Conservation (phyloP, 1,140 invertebrate genomes). For the Bursaphelenchus mucronatus region DNA sequence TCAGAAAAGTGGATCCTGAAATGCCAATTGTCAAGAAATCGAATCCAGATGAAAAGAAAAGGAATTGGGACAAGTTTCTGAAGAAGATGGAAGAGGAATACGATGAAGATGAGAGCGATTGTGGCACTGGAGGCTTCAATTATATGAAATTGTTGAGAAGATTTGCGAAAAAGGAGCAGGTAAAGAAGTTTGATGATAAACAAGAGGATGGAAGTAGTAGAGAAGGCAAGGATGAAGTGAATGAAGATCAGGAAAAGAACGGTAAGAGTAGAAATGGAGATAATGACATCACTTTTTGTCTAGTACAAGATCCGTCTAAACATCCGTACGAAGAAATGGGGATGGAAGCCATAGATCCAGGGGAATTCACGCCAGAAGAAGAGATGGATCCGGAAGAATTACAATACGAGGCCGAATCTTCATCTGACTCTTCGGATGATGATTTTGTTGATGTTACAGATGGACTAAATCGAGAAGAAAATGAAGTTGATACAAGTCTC, state of each 20-base stretch:
- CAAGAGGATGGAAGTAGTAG: not conserved
- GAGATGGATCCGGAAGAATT: constrained; percentile 60
- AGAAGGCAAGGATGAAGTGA: not conserved
- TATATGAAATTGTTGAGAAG: constrained; percentile 1
- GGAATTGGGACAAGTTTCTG: constrained; percentile 16
- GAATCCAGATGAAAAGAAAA: not conserved
- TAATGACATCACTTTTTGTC: not conserved
- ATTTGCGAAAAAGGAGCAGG: not conserved
- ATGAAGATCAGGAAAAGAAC: constrained; percentile 4
- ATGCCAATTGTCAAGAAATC: not conserved
- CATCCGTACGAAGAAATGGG: not conserved
- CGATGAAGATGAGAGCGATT: constrained; percentile 68
- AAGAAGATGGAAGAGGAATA: constrained; percentile 68
- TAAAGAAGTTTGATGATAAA: not conserved
- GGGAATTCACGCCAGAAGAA: not conserved
- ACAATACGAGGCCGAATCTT: not conserved
- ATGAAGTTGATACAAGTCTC: no score
- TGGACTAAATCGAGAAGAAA: not conserved
- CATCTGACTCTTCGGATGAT: constrained; percentile 27
- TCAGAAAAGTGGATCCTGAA: not conserved
- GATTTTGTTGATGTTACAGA: constrained; percentile 43
- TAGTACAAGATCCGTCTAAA: not conserved
- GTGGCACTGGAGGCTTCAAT: constrained; percentile 11
- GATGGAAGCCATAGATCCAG: not conserved
- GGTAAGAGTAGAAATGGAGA: not conserved